phyloP scores from a whole-genome alignment of 2,888 invertebrate genomes.

The Phaonia tiefii region DNA sequence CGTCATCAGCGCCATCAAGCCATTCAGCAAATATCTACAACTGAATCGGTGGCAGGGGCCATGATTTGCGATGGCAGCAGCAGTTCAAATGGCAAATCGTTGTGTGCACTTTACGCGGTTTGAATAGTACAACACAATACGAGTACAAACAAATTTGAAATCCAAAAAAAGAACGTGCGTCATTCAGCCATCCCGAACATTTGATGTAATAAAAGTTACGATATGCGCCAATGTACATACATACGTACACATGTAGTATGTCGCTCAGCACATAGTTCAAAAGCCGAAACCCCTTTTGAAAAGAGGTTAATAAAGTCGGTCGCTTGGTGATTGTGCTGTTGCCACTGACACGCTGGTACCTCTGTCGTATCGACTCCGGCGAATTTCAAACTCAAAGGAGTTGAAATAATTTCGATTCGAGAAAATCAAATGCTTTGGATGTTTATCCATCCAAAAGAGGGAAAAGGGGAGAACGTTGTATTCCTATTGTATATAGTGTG shows the following conservation, averaged over 20 bases:
- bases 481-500: constrained; percentile 55
- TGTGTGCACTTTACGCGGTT: constrained; percentile 51
- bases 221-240: constrained; percentile 7
- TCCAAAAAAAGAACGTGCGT: constrained; percentile 52
- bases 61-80: constrained; percentile 17
- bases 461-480: too few relatives aligned
- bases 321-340: constrained; percentile 2
- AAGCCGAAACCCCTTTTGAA: constrained; percentile 58
- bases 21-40: not conserved
- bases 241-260: constrained; percentile 17
- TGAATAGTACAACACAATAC: constrained; percentile 60
- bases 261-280: not conserved
- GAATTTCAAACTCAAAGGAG: constrained; percentile 24
- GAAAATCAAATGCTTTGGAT: constrained; percentile 61
- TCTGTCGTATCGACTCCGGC: not conserved
- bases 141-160: constrained; percentile 51
- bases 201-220: not conserved
- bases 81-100: constrained; percentile 46
- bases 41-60: not conserved
- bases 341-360: not conserved
- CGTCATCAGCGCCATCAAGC: not conserved
- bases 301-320: constrained; percentile 20
- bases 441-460: constrained; percentile 16
- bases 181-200: constrained; percentile 49
- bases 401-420: constrained; percentile 22